phyloP scores from a whole-genome alignment of 2,113 vertebrate genomes.

The Vulpes vulpes region DNA sequence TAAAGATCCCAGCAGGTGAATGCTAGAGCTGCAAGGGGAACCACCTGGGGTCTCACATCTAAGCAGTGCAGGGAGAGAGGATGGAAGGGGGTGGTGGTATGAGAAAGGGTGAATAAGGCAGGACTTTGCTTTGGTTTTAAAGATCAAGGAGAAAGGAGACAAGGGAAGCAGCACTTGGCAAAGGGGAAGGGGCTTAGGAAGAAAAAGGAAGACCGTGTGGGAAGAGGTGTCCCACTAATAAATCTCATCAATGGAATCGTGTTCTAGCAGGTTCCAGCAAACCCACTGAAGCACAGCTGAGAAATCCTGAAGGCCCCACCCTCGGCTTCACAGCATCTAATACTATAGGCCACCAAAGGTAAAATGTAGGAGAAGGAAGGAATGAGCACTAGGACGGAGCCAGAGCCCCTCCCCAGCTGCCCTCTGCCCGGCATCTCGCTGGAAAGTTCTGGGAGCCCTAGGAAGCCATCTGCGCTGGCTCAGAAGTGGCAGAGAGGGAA shows the following conservation, averaged over 20 bases:
- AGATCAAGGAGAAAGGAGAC: background rate
- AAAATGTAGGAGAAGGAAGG: background rate
- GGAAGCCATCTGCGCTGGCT: constrained; percentile 58
- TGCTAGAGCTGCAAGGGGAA: background rate
- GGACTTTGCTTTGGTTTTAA: background rate
- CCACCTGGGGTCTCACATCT: background rate
- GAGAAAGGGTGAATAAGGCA: background rate
- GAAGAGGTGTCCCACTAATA: background rate
- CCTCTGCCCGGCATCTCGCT: background rate
- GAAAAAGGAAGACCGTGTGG: background rate
- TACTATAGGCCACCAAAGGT: background rate
- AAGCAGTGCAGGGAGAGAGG: accelerated
- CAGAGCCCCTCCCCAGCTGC: background rate
- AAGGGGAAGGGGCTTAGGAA: background rate
- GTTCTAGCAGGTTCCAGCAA: background rate
- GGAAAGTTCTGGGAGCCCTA: constrained; percentile 54
- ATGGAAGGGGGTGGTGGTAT: accelerated
- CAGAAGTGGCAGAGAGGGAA: constrained; percentile 57
- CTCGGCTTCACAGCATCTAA: background rate
- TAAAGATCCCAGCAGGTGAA: background rate
- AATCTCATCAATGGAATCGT: background rate
- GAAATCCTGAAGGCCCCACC: background rate
- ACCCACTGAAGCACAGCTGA: background rate
- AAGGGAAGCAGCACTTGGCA: background rate
- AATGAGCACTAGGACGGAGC: background rate